phyloP scores from a whole-genome alignment of 2,888 invertebrate species.

The Nemurella pictetii region DNA sequence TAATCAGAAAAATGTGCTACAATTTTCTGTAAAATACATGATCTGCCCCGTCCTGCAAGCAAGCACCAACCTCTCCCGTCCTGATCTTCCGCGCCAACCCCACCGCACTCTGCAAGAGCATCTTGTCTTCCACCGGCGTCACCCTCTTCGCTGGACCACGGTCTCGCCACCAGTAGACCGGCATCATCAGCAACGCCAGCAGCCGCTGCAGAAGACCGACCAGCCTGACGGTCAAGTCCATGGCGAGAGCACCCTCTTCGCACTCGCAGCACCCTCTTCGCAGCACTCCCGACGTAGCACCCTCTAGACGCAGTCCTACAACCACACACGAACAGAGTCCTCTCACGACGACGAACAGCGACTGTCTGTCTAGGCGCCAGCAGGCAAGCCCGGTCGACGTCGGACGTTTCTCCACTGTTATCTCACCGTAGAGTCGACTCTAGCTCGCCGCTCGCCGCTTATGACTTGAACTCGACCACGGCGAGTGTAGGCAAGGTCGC shows the following conservation, averaged over 20 bases:
- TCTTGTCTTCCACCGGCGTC: constrained; percentile 66
- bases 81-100: constrained; percentile 72
- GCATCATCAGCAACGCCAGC: neutral
- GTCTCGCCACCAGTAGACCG: constrained; percentile 7
- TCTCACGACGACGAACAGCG: neutral
- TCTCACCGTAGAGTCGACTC: no score
- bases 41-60: no score
- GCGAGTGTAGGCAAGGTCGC: neutral
- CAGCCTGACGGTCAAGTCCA: constrained; percentile 30
- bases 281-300: neutral
- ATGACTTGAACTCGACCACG: neutral
- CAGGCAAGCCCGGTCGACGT: neutral
- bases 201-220: constrained; percentile 8
- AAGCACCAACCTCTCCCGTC: constrained; percentile 65
- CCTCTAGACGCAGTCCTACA: neutral
- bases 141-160: neutral
- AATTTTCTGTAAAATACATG: no score
- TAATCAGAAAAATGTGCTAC: no score
- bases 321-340: no score
- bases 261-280: neutral
- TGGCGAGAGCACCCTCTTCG: neutral
- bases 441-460: neutral
- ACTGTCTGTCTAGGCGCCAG: neutral
- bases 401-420: no score
- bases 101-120: constrained; percentile 72